A percentile compares a stretch with the other conserved stretches of the same genome.
Conservation (phyloP, 53 echinoderm and acorn worm genomes). For the Crossaster papposus region DNA sequence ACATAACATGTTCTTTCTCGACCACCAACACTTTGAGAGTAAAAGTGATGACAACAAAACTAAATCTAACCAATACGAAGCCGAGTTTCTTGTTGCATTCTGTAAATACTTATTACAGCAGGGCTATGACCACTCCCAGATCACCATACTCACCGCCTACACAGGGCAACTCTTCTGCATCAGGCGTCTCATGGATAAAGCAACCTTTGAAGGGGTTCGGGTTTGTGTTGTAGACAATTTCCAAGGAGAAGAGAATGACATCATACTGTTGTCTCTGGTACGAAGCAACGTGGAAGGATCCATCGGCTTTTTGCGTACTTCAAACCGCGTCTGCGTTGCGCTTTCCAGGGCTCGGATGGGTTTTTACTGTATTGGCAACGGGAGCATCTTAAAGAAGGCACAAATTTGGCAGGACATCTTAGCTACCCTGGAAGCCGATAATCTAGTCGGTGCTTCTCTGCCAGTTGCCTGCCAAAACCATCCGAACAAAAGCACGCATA, state of each 20-base stretch:
- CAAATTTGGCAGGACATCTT: constrained; percentile 67
- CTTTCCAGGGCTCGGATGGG: constrained; percentile 88
- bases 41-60: constrained; percentile 68
- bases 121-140: constrained; percentile 70
- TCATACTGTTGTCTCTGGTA: constrained; percentile 88
- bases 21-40: constrained; percentile 67
- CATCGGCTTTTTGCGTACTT: constrained; percentile 81
- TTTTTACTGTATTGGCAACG: constrained; percentile 91
- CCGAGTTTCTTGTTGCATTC: constrained; percentile 67
- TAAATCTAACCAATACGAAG: constrained; percentile 82
- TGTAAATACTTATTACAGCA: constrained; percentile 82
- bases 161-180: constrained; percentile 79
- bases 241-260: constrained; percentile 98
- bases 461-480: constrained; percentile 71
- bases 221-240: constrained; percentile 87
- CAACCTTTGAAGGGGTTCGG: constrained; percentile 72
- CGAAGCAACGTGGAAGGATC: constrained; percentile 80
- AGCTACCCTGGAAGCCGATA: constrained; percentile 24
- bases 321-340: constrained; percentile 90
- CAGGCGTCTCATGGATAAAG: constrained; percentile 66
- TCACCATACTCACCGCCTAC: constrained; percentile 91
- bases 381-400: constrained; percentile 51
- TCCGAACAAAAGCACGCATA: constrained; percentile 34
- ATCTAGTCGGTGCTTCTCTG: constrained; percentile 41
- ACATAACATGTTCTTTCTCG: constrained; percentile 82